Evolutionary conservation across 2,797 vertebrate species (phyloP), one percentile per base, ranked within the genome.

Genomic region (Buphagus erythrorhynchus): DNA sequence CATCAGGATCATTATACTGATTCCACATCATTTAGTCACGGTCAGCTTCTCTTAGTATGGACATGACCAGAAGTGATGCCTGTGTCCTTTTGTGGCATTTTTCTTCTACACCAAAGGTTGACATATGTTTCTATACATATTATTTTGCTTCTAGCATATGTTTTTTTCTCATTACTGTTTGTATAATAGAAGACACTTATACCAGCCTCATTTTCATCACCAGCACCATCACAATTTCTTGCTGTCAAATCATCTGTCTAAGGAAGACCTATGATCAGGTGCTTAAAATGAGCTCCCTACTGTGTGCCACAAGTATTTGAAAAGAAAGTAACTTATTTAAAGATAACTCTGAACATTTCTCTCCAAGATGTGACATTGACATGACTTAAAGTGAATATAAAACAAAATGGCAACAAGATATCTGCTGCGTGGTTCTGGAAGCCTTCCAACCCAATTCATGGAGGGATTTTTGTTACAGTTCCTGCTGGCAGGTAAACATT

Each of bases 1-100:
- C 73, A 91, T 91, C 68, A 88, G 62, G 29, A 63, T 69, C 59
- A 86, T 97, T 88, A 84, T 91, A 49, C 36, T 67, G 55, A 45
- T 45, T 76, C 40, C 73, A 69, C 13, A 74, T 72, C 28, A n/a
- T 83, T 92, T 83, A 83, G 69, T 93, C 91, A 92, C 93, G 67
- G 67, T 74, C 73, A 90, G 42, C 86, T 93, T 88, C 80, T 84
- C 33, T 90, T 38, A 54, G 24, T 26, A 67, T 12, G 67, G 82
- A 74, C 40, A 75, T 24, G 29, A 59, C 42, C 62, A 86, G 43
- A 88, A 94, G 26, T 46, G 68, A 29, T 75, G 40, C 69, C 54
- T 26, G 13, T 49, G 42, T 45, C 13, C 5, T 25, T 86, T 86
- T 72, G 2, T 87, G 42, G 28, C 26, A 73, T 87, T 85, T 54